A percentile compares a stretch with the other conserved stretches of the same genome.
Conservation (phyloP, 2,888 invertebrate species). For the Gonocerus acuteangulatus region DNA sequence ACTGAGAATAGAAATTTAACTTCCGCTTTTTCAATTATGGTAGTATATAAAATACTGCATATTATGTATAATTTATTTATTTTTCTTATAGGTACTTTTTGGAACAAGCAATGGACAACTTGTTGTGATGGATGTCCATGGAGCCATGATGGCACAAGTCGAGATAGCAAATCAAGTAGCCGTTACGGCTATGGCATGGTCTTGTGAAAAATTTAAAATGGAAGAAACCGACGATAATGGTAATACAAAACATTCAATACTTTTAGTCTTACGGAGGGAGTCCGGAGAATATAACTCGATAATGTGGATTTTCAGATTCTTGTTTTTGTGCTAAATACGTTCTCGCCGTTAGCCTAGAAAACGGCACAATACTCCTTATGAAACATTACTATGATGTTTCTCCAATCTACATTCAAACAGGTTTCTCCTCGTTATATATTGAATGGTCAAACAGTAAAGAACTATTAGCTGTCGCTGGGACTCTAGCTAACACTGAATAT, state of each 20-base stretch:
- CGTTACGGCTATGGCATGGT: constrained; percentile 90
- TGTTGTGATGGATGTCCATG: constrained; percentile 94
- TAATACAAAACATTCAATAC: constrained; percentile 7
- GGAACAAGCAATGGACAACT: constrained; percentile 91
- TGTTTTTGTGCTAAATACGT: constrained; percentile 57
- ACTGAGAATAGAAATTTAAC: no score
- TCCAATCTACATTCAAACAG: constrained; percentile 76
- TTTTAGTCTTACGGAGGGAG: background rate
- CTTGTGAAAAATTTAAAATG: constrained; percentile 96
- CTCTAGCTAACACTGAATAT: constrained; percentile 50
- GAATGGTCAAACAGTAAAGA: constrained; percentile 96
- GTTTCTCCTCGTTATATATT: constrained; percentile 73
- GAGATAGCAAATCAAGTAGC: constrained; percentile 77
- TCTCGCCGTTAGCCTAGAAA: constrained; percentile 78
- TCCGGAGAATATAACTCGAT: background rate
- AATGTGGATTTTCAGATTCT: constrained; percentile 24
- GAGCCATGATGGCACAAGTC: constrained; percentile 90
- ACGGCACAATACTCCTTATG: constrained; percentile 82
- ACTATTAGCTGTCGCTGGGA: constrained; percentile 82
- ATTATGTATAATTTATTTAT: no score
- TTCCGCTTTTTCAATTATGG: no score
- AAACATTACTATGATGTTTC: constrained; percentile 89
- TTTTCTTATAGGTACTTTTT: constrained; percentile 66
- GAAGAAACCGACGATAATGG: constrained; percentile 73
- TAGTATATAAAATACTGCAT: no score